Evolutionary conservation across 2,888 invertebrate species (phyloP), one percentile per base, ranked within the genome.

Genomic region (Bombylius major): DNA sequence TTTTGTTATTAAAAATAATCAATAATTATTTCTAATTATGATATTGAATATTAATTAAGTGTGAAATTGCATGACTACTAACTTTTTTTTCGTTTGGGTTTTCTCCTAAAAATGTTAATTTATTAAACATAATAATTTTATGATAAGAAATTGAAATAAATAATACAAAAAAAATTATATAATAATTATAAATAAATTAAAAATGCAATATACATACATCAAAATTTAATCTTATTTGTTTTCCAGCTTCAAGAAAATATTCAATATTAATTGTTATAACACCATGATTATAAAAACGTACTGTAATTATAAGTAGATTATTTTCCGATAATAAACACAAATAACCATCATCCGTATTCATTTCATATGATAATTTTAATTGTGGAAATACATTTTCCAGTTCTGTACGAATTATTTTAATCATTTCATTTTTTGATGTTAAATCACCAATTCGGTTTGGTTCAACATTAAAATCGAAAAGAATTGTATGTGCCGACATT

Each of bases 191-290:
- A 23, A 23, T 23, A 23, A 44, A 44, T 44, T 4, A 44, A 44
- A 44, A 36, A 36, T 11, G 4, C n/a, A 39, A 39, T 14, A n/a
- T 45, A 4, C 73, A 75, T 82, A 90, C 90, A 82, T 90, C 88
- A 73, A 84, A 85, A 63, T 79, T 81, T 65, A 90, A 76, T 58
- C 87, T 69, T 46, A 86, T 82, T 62, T 85, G 83, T 66, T 87
- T 86, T 60, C 81, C 81, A 56, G 87, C 86, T 58, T 79, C 82
- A 69, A 86, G 83, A 70, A 82, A 89, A 76, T 87, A 90, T 69
- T 91, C 91, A 66, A 90, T 82, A 70, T 88, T 90, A 63, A 90
- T 77, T 45, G 89, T 89, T 56, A 90, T 78, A 62, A 89, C 76
- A 56, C 90, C 90, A 65, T 84, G 82, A 50, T 80, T 79, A 66